Percentiles rank a stretch among this genome's conserved stretches.
These are phyloP conservation scores for Nibea coibor DNA, from an alignment of 2,113 vertebrate species.

Conservation along the genomic window DNA sequence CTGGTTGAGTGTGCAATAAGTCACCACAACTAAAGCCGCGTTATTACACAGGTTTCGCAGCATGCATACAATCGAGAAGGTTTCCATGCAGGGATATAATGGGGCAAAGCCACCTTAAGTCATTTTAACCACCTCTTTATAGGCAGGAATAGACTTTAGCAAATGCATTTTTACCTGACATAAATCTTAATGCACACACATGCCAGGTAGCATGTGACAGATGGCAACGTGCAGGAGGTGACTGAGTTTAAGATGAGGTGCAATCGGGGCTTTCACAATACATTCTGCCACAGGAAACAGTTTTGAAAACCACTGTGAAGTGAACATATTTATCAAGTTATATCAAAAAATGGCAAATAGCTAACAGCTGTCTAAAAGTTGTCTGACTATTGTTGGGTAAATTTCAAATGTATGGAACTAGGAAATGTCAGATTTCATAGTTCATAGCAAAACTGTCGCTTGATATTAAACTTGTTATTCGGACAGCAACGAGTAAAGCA, in stretches of 20 bases:
- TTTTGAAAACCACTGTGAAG: neutral
- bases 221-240: neutral
- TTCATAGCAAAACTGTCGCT: neutral
- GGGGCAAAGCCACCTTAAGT: conserved; percentile 12
- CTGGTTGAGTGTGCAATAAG: conserved; percentile 35
- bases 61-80: neutral
- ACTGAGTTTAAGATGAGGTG: conserved; percentile 1
- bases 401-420: neutral
- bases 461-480: neutral
- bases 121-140: conserved; percentile 14
- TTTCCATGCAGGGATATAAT: conserved; percentile 19
- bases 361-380: neutral
- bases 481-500: neutral
- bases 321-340: neutral
- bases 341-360: neutral
- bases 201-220: conserved; percentile 25
- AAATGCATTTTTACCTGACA: conserved; percentile 19
- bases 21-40: neutral
- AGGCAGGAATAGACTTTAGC: neutral
- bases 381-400: neutral
- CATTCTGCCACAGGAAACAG: neutral
- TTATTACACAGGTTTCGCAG: conserved; percentile 36
- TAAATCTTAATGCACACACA: conserved; percentile 9
- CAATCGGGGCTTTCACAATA: neutral
- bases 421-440: neutral